Evolutionary conservation across 2,113 vertebrate species (phyloP), one percentile per base, ranked within the genome.

Genomic region (Brienomyrus longianalis): DNA sequence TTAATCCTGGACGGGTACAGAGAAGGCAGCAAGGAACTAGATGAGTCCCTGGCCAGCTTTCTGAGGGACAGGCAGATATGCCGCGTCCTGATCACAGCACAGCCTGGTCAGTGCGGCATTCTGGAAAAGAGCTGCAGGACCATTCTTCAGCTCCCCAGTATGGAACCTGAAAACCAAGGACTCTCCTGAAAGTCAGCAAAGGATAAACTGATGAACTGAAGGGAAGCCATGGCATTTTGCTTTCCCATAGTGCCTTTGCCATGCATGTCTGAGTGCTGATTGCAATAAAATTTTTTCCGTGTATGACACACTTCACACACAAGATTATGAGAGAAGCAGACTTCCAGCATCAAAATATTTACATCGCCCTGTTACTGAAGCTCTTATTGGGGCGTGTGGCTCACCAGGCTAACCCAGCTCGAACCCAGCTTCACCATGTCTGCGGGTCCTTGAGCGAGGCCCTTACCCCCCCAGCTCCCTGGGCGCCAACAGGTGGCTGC

Each of bases 1-100:
- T 84, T 96, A 84, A 21, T 95, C 54, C 39, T 95, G 89, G 94
- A 94, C 0, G 90, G 92, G 0, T 95, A 94, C 86, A 90, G 9
- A 77, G 92, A 94, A 47, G 92, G 92, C 27, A 91, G 91, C 47
- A 1, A 15, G 0, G 2, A 23, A 13, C 90, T 94, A 2, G 94
- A 95, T 21, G 91, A 91, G 23, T 92, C 93, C 3, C 90, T 94
- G 6, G 43, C 27, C 27, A 84, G n/a, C 52, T 94, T 95, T 89
- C 59, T 94, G 21, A 89, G 15, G 21, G 90, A 94, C 15, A 85
- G 8, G 89, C 19, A 27, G n/a, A 15, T 51, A 3, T 94, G 93
- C 88, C 91, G 93, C 86, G 89, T 93, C 23, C 90, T 94, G 88
- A 51, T 95, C 21, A 92, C 1, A 5, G 87, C 94, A 27, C 91